Evolutionary conservation across 2,888 invertebrate genomes (phyloP).

Genomic region (Macrosiphum euphorbiae): DNA sequence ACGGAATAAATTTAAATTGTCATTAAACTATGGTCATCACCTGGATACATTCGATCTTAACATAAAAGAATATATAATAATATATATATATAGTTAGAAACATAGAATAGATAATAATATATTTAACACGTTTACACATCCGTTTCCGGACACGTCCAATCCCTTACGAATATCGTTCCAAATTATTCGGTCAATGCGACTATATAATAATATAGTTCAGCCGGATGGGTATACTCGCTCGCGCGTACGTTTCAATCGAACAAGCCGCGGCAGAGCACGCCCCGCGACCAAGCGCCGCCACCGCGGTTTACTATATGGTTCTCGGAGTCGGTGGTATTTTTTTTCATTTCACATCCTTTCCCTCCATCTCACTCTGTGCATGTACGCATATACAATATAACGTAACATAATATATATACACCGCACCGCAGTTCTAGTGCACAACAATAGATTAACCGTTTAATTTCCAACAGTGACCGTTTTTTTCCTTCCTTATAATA

Average conservation of each 20-base stretch:
- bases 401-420: background rate
- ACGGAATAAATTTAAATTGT: background rate
- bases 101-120: background rate
- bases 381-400: background rate
- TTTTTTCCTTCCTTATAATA: background rate
- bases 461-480: slow-evolving; percentile 25
- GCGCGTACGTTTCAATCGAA: background rate
- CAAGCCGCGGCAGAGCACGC: background rate
- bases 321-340: background rate
- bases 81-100: background rate
- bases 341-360: background rate
- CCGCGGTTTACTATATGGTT: background rate
- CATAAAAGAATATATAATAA: too few relatives aligned
- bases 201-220: background rate
- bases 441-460: slow-evolving; percentile 44
- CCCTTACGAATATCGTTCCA: background rate
- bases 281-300: slow-evolving; percentile 21
- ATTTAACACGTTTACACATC: background rate
- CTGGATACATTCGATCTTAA: background rate
- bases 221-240: background rate
- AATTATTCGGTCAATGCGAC: background rate
- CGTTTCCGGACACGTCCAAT: background rate
- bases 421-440: background rate
- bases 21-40: background rate
- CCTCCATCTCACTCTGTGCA: background rate